phyloP scores from a whole-genome alignment of 2,888 invertebrate species.

The Podabrus alpinus region DNA sequence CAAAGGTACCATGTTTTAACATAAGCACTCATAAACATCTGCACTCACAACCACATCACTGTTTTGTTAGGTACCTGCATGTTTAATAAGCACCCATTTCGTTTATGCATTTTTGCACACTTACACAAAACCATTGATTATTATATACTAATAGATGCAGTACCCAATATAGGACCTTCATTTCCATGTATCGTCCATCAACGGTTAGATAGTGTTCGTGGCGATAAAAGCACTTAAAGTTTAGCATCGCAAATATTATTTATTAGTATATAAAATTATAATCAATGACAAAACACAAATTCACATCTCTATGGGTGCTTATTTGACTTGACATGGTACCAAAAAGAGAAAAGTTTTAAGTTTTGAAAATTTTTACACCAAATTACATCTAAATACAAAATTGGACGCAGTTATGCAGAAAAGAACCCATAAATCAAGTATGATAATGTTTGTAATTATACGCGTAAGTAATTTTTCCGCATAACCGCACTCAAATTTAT shows the following conservation, averaged over 20 bases:
- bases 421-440: background rate
- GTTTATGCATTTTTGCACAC: conserved; percentile 2
- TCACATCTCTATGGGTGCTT: conserved; percentile 21
- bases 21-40: conserved; percentile 43
- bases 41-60: conserved; percentile 7
- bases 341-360: conserved; percentile 11
- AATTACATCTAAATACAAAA: background rate
- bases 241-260: too few relatives aligned
- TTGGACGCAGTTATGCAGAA: background rate
- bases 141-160: background rate
- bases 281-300: background rate
- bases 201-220: too few relatives aligned
- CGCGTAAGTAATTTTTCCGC: background rate
- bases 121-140: background rate
- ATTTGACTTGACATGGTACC: conserved; percentile 23
- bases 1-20: conserved; percentile 61
- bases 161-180: too few relatives aligned
- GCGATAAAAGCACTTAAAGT: too few relatives aligned
- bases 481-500: background rate
- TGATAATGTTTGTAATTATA: background rate
- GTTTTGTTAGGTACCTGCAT: conserved; percentile 38
- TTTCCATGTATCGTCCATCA: too few relatives aligned
- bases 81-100: conserved; percentile 43
- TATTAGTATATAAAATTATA: background rate
- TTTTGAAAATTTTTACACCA: conserved; percentile 1